Evolutionary conservation across 2,888 invertebrate genomes (phyloP).

Genomic region (Orchesella flavescens): DNA sequence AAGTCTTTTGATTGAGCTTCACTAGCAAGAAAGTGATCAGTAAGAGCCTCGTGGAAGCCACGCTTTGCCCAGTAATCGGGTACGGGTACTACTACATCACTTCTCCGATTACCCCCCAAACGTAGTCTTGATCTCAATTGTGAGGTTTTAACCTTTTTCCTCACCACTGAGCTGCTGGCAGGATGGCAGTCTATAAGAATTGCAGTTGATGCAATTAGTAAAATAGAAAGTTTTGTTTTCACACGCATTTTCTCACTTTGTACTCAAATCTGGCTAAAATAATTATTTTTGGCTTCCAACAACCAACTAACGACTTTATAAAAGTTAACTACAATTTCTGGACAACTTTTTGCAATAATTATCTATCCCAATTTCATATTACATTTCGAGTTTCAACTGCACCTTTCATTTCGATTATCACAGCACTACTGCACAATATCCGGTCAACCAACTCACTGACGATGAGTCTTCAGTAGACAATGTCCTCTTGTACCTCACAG

Average conservation of each 20-base stretch:
- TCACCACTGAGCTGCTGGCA: neutral
- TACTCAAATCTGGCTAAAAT: neutral
- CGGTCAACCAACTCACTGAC: neutral
- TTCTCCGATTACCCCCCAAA: neutral
- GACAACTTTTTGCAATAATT: conserved; percentile 4
- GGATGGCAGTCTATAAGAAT: neutral
- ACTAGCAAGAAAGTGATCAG: conserved; percentile 43
- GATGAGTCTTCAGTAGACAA: no score
- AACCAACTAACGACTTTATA: conserved; percentile 3
- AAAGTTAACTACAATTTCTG: neutral
- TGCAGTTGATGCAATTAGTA: neutral
- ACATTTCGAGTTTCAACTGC: neutral
- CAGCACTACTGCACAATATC: neutral
- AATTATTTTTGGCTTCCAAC: neutral
- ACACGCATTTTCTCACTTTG: neutral
- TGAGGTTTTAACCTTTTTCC: neutral
- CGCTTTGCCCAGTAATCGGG: conserved; percentile 45
- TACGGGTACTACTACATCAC: conserved; percentile 4
- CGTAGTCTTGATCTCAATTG: neutral
- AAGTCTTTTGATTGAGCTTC: conserved; percentile 26
- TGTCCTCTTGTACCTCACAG: no score
- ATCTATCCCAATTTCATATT: no score
- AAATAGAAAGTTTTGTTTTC: neutral
- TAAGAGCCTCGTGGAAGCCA: conserved; percentile 34
- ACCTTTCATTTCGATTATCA: neutral